A percentile compares a stretch with the other conserved stretches of the same genome.
phyloP scores from a whole-genome alignment of 2,113 vertebrate genomes.

The Typhlomys cinereus region DNA sequence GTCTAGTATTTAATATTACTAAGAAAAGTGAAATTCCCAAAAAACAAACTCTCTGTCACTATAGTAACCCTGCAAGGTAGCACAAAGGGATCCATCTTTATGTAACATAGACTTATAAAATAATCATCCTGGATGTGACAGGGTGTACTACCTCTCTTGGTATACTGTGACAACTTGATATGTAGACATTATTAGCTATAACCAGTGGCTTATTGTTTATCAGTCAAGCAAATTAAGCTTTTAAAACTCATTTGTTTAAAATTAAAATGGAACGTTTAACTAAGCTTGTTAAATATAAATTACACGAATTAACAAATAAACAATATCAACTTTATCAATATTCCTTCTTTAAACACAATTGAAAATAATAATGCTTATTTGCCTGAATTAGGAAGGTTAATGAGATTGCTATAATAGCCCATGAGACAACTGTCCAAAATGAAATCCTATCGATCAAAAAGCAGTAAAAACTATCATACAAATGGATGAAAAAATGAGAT shows the following conservation, averaged over 20 bases:
- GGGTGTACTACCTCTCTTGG: slow-evolving; percentile 77
- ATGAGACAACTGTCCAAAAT: slow-evolving; percentile 68
- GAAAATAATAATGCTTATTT: slow-evolving; percentile 64
- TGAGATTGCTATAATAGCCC: slow-evolving; percentile 66
- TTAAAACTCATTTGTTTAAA: slow-evolving; percentile 78
- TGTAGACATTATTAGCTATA: slow-evolving; percentile 84
- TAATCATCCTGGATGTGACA: slow-evolving; percentile 85
- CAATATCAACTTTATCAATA: slow-evolving; percentile 31
- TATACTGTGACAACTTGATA: slow-evolving; percentile 84
- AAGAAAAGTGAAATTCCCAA: slow-evolving; percentile 85
- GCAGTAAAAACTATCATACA: slow-evolving; percentile 66
- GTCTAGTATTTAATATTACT: slow-evolving; percentile 77
- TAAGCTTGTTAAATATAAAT: slow-evolving; percentile 73
- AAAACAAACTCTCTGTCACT: slow-evolving; percentile 83
- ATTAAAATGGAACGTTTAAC: slow-evolving; percentile 79
- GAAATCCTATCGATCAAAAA: slow-evolving; percentile 76
- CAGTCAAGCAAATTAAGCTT: slow-evolving; percentile 75
- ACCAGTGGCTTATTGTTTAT: slow-evolving; percentile 79
- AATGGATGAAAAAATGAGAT: slow-evolving; percentile 68
- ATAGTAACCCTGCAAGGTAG: slow-evolving; percentile 85
- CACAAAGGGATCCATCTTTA: slow-evolving; percentile 85
- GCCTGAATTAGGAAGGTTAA: slow-evolving; percentile 66
- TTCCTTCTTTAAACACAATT: slow-evolving; percentile 61
- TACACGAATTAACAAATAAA: slow-evolving; percentile 72
- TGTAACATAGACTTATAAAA: slow-evolving; percentile 83